These are phyloP conservation scores for Larimichthys crocea DNA, from an alignment of 2,113 vertebrate species.

Conservation along the genomic window DNA sequence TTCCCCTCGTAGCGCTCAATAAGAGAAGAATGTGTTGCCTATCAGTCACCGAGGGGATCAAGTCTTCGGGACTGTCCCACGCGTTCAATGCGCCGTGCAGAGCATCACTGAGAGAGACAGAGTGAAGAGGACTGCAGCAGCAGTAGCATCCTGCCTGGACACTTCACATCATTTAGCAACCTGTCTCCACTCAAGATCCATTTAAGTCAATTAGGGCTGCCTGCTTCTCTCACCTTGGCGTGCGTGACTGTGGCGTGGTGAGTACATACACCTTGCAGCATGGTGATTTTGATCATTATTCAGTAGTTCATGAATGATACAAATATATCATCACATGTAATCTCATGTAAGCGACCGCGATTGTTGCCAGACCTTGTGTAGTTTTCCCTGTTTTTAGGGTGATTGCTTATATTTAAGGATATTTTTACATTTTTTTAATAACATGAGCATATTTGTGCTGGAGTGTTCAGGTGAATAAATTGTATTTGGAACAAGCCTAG, in stretches of 20 bases:
- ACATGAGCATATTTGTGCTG: background rate
- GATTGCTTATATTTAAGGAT: background rate
- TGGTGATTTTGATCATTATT: constrained; percentile 13
- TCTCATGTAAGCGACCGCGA: background rate
- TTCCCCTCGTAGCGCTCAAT: constrained; percentile 90
- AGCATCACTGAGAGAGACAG: constrained; percentile 85
- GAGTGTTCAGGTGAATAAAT: background rate
- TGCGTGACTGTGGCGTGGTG: constrained; percentile 71
- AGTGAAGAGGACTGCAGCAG: constrained; percentile 77
- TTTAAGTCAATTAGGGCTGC: constrained; percentile 67
- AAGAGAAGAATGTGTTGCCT: constrained; percentile 92
- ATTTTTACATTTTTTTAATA: background rate
- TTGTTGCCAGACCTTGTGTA: background rate
- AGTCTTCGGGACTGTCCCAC: constrained; percentile 86
- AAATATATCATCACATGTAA: background rate
- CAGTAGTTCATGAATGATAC: background rate
- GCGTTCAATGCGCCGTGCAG: constrained; percentile 83
- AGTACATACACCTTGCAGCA: constrained; percentile 59
- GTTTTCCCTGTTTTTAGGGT: background rate
- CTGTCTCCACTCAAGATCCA: constrained; percentile 69
- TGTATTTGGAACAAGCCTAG: background rate
- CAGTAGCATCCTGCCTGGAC: constrained; percentile 76
- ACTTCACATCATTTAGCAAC: constrained; percentile 73
- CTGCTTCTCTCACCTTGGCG: constrained; percentile 53
- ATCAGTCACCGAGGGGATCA: constrained; percentile 89